Conservation (phyloP, 2,888 invertebrate genomes). For the Eupeodes latifasciatus region DNA sequence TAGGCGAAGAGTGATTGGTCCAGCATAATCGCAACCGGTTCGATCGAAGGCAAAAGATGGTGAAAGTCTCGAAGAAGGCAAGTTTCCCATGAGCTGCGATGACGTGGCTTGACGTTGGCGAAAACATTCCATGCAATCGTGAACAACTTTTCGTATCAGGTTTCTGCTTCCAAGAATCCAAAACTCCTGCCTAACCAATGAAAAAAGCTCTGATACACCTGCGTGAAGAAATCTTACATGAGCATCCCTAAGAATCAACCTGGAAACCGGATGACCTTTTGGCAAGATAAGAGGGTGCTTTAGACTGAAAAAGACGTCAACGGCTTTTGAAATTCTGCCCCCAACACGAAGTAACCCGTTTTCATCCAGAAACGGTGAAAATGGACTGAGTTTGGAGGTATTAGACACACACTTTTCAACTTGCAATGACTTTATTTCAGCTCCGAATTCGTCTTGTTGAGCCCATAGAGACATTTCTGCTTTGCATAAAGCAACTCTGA, state of each 20-base stretch:
- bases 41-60: background rate
- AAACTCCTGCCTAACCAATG: background rate
- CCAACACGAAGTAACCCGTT: conserved; percentile 24
- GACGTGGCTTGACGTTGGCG: conserved; percentile 2
- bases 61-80: background rate
- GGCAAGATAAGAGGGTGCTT: background rate
- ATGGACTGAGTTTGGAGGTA: background rate
- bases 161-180: background rate
- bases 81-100: background rate
- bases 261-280: background rate
- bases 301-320: background rate
- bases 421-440: background rate
- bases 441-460: background rate
- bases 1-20: conserved; percentile 2
- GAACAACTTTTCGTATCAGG: conserved; percentile 1
- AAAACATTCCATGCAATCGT: background rate
- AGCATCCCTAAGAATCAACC: background rate
- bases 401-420: background rate
- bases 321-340: conserved; percentile 15
- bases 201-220: background rate
- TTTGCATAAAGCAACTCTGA: conserved; percentile 17
- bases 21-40: conserved; percentile 19
- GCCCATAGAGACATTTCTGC: background rate
- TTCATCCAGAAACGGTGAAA: conserved; percentile 22
- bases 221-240: background rate